phyloP scores from a whole-genome alignment of 2,113 vertebrate genomes.

The Amazona vittata region DNA sequence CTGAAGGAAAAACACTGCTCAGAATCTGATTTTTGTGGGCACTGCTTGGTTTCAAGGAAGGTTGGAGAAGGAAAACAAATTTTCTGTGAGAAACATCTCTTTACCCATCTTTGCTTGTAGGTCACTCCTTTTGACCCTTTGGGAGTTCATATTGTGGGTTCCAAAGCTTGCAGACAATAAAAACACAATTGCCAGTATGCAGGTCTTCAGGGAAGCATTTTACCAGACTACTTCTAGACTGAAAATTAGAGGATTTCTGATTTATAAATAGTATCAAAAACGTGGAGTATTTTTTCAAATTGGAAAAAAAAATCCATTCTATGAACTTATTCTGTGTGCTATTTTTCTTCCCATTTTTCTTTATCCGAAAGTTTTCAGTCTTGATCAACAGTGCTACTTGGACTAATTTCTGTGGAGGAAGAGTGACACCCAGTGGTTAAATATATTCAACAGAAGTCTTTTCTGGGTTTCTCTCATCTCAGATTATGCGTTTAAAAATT shows the following conservation, averaged over 20 bases:
- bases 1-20: not conserved
- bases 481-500: not conserved
- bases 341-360: not conserved
- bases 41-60: not conserved
- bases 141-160: not conserved
- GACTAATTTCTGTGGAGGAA: not conserved
- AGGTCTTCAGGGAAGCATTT: not conserved
- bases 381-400: not conserved
- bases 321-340: not conserved
- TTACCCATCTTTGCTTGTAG: fast-evolving
- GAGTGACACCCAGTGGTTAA: slow-evolving; percentile 75
- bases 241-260: not conserved
- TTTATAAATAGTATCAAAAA: not conserved
- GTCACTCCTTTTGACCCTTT: not conserved
- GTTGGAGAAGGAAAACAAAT: not conserved
- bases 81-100: not conserved
- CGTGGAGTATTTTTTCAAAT: not conserved
- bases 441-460: not conserved
- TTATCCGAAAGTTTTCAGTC: fast-evolving
- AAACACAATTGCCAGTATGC: not conserved
- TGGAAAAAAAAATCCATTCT: not conserved
- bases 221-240: not conserved
- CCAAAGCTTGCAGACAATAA: not conserved
- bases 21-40: not conserved
- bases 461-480: not conserved